A percentile compares a stretch with the other conserved stretches of the same genome.
Evolutionary conservation across 2,797 vertebrate genomes (phyloP).

Genomic region (Chaenodraco wilsoni): DNA sequence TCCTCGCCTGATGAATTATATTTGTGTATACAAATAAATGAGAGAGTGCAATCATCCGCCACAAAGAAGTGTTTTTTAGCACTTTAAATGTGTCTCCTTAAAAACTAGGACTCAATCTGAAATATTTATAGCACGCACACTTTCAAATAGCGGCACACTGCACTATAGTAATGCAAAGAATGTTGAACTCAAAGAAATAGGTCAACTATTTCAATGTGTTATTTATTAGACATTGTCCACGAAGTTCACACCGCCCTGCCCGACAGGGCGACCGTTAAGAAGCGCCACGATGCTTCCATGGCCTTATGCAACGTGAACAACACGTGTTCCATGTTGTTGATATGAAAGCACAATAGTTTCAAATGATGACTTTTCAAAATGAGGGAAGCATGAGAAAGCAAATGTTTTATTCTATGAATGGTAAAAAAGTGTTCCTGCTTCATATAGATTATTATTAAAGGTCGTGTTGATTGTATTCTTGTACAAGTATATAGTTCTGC

Average conservation of each 20-base stretch:
- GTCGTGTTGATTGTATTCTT: conserved; percentile 75
- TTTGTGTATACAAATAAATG: conserved; percentile 8
- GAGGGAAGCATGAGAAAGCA: conserved; percentile 21
- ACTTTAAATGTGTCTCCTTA: conserved; percentile 5
- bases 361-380: conserved; percentile 61
- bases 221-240: not conserved
- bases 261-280: conserved; percentile 42
- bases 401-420: conserved; percentile 42
- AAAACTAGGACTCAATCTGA: conserved; percentile 15
- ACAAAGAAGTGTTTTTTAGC: not conserved
- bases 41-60: conserved; percentile 21
- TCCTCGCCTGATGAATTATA: conserved; percentile 20
- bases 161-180: conserved; percentile 4
- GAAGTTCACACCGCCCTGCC: conserved; percentile 4
- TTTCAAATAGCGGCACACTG: not conserved
- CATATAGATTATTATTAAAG: conserved; percentile 49
- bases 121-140: conserved; percentile 11
- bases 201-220: conserved; percentile 3
- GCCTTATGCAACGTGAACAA: conserved; percentile 72
- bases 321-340: conserved; percentile 49
- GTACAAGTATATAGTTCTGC: conserved; percentile 70
- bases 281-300: conserved; percentile 66
- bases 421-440: conserved; percentile 53
- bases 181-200: conserved; percentile 12
- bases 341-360: conserved; percentile 74